Evolutionary conservation across 2,888 invertebrate species (phyloP).

Genomic region (Meganola albula): DNA sequence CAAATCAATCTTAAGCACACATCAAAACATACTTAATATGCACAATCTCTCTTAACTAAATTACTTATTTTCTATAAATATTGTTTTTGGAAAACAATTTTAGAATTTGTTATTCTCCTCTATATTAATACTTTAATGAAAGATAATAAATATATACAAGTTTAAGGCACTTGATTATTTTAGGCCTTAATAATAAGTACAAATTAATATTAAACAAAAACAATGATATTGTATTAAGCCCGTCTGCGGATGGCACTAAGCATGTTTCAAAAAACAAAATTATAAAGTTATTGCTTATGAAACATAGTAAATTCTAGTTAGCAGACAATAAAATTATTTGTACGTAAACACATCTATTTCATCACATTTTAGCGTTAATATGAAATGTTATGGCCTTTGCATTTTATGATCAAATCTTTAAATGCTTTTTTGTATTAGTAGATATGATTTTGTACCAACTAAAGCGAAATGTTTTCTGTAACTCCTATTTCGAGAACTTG

Average conservation of each 20-base stretch:
- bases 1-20: conserved; percentile 77
- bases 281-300: conserved; percentile 44
- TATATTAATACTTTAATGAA: conserved; percentile 62
- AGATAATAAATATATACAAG: conserved; percentile 69
- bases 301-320: conserved; percentile 61
- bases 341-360: conserved; percentile 58
- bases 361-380: conserved; percentile 43
- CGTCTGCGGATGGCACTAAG: conserved; percentile 70
- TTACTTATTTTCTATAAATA: conserved; percentile 54
- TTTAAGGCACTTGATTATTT: conserved; percentile 67
- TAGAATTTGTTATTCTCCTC: conserved; percentile 58
- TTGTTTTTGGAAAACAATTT: conserved; percentile 73
- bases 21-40: conserved; percentile 77
- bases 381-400: conserved; percentile 34
- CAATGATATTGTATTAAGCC: conserved; percentile 53
- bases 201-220: conserved; percentile 59
- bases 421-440: conserved; percentile 33
- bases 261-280: conserved; percentile 58
- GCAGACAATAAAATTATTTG: conserved; percentile 65
- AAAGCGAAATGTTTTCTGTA: too few relatives aligned
- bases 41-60: conserved; percentile 74
- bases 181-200: conserved; percentile 71
- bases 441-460: conserved; percentile 31
- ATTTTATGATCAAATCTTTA: conserved; percentile 31
- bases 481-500: too few relatives aligned